A percentile compares a stretch with the other conserved stretches of the same genome.
phyloP scores from a whole-genome alignment of 2,113 vertebrate species.

The Takifugu flavidus region DNA sequence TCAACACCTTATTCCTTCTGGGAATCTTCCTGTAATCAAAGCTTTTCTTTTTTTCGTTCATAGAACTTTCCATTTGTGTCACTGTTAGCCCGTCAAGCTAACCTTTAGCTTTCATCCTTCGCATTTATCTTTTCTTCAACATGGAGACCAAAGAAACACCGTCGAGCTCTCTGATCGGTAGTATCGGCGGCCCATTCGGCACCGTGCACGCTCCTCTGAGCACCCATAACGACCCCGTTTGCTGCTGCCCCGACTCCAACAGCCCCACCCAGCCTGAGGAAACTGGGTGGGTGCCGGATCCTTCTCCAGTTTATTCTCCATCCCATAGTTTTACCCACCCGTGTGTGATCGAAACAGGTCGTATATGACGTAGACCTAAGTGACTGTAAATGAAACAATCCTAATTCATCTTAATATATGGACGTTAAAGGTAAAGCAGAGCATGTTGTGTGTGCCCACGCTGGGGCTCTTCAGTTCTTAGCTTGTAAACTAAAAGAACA shows the following conservation, averaged over 20 bases:
- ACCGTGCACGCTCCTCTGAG: conserved; percentile 22
- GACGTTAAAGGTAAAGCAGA: conserved; percentile 30
- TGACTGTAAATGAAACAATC: conserved; percentile 33
- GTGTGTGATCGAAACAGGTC: conserved; percentile 27
- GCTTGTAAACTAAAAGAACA: conserved; percentile 13
- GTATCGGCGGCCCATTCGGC: not conserved
- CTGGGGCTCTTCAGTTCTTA: too few species aligned
- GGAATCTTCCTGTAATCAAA: too few species aligned
- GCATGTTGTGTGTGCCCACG: conserved; percentile 36
- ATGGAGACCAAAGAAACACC: conserved; percentile 72
- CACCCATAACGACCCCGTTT: conserved; percentile 3
- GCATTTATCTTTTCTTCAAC: conserved; percentile 20
- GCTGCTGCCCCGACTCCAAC: not conserved
- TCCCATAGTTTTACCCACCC: conserved; percentile 24
- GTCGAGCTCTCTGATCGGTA: conserved; percentile 33
- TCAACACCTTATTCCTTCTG: not conserved
- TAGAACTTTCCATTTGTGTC: too few species aligned
- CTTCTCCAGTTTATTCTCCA: conserved; percentile 33
- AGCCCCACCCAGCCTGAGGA: conserved; percentile 12
- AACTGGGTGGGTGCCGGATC: conserved; percentile 1
- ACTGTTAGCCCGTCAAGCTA: too few species aligned
- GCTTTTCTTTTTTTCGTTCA: too few species aligned
- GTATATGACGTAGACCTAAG: conserved; percentile 18
- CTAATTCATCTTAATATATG: conserved; percentile 30
- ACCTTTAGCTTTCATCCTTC: too few species aligned